Percentiles rank a stretch among this genome's conserved stretches.
Evolutionary conservation across 2,797 vertebrate species (phyloP).

Genomic region (Chloroceryle inda): DNA sequence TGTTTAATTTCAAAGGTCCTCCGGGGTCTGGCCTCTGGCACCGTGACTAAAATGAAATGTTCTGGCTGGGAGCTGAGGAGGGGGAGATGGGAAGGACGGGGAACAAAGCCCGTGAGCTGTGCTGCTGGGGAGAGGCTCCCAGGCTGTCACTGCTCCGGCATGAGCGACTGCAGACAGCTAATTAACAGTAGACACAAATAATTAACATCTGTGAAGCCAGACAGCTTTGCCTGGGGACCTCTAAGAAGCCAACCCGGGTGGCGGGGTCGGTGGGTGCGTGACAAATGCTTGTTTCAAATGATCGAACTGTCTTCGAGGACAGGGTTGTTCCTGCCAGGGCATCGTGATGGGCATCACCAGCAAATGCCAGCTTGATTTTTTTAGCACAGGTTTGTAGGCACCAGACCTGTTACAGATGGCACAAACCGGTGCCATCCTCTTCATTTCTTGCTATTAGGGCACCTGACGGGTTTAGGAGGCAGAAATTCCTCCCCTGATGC

Average conservation of each 20-base stretch:
- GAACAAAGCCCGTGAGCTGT: conserved; percentile 9
- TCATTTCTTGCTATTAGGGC: neutral
- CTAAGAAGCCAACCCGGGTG: neutral
- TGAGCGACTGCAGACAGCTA: conserved; percentile 71
- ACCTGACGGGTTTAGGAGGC: neutral
- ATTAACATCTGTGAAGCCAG: conserved; percentile 80
- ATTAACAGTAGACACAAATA: conserved; percentile 78
- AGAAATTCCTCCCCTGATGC: neutral
- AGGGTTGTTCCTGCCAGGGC: neutral
- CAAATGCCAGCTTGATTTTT: fast-evolving
- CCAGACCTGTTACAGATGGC: neutral
- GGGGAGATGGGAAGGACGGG: neutral
- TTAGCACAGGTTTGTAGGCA: neutral
- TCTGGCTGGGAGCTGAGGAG: conserved; percentile 48
- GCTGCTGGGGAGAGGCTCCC: conserved; percentile 55
- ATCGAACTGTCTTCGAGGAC: neutral
- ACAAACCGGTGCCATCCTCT: neutral
- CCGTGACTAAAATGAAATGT: conserved; percentile 65
- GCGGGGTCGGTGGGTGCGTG: neutral
- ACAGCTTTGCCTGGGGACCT: conserved; percentile 68
- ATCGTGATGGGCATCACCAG: neutral
- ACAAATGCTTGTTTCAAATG: neutral
- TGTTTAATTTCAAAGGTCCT: conserved; percentile 70
- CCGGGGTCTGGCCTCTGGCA: conserved; percentile 42
- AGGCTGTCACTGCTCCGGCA: conserved; percentile 54